Base-by-base conservation (phyloP, 2,797 vertebrate species). In the Danio kyathit region DNA sequence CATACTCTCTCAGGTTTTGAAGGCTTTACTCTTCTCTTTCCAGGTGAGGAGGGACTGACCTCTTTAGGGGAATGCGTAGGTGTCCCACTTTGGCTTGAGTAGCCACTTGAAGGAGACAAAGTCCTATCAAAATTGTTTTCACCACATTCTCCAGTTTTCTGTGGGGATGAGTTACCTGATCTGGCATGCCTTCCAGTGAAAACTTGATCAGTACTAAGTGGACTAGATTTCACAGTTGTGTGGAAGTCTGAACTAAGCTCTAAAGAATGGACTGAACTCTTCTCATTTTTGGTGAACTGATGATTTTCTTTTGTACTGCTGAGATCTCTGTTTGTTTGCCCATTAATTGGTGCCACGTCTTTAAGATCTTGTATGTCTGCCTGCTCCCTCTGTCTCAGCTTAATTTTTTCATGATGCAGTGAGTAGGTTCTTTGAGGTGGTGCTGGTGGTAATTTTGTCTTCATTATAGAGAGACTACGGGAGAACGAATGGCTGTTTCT, bases 1-100 rank as follows among this genome's bases (percentile, higher is more conserved):
- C 73, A 76, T 0, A 94, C 88, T 41, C 95, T 91, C 61, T 97
- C 97, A 0, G 95, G 96, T 87, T 97, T 99, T 77, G 92, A 88
- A 0, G 95, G 95, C 80, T 94, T 96, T 57, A 89, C 90, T 69
- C 91, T 95, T 71, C 89, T 90, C 86, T 91, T 94, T 60, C 95
- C 94, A 0, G 95, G 95, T 21, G 96, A 96, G 0, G 91, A 80
- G 0, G 94, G 86, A 0, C 90, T 89, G 73, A 96, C 91, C 9
- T 91, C 94, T 91, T 96, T 97, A 49, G 94, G 87, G 54, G 96
- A 96, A 80, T 97, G 92, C 0, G 96, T 98, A 6, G 97, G 97
- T 0, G 97, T 99, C 54, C 96, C 97, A 8, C 97, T 99, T 91
- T 99, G 97, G 90, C 97, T 99, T 0, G 98, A 99, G 87, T 99